These are phyloP conservation scores for Drosophila rhopaloa DNA, from an alignment of 1,140 invertebrate genomes.

Conservation along the genomic window DNA sequence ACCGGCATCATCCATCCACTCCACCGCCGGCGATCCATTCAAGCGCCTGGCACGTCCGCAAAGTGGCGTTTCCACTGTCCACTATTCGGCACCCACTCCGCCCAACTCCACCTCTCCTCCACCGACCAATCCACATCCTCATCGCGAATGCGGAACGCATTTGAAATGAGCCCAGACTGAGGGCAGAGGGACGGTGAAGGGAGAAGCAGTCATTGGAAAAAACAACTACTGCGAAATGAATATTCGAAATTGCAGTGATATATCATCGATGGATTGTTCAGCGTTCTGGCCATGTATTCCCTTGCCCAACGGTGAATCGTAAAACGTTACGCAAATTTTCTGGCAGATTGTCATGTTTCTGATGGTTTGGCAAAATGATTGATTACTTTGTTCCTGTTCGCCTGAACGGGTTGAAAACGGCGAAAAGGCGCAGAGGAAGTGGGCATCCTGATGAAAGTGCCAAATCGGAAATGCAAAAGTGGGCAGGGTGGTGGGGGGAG, in stretches of 20 bases:
- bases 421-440: not conserved
- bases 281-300: not conserved
- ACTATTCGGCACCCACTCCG: constrained; percentile 9
- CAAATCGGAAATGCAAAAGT: constrained; percentile 57
- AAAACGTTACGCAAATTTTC: constrained; percentile 67
- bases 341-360: constrained; percentile 77
- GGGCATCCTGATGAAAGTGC: constrained; percentile 19
- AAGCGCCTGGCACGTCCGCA: constrained; percentile 43
- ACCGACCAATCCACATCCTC: constrained; percentile 39
- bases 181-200: not conserved
- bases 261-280: constrained; percentile 70
- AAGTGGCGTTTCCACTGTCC: constrained; percentile 38
- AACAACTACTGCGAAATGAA: constrained; percentile 69
- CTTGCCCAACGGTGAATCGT: constrained; percentile 31
- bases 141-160: constrained; percentile 55
- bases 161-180: constrained; percentile 58
- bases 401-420: constrained; percentile 13
- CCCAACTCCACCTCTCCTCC: not conserved
- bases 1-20: constrained; percentile 24
- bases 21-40: constrained; percentile 12
- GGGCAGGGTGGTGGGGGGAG: constrained; percentile 20
- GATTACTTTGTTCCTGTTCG: constrained; percentile 75
- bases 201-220: constrained; percentile 18
- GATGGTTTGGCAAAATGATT: constrained; percentile 78
- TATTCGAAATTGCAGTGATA: constrained; percentile 76